phyloP scores from a whole-genome alignment of 2,113 vertebrate genomes.

The Nipponia nippon region DNA sequence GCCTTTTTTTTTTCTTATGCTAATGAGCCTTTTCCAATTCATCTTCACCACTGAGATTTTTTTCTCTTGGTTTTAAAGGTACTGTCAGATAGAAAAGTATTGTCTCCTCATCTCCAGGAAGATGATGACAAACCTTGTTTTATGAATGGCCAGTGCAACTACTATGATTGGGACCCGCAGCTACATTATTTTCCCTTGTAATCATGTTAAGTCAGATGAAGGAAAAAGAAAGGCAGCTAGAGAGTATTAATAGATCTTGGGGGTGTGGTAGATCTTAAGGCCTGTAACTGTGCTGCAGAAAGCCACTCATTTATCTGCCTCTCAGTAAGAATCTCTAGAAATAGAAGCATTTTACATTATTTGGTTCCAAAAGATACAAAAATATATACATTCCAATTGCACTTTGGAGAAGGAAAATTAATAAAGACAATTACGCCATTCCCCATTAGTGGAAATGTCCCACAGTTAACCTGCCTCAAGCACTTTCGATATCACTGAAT shows the following conservation, averaged over 20 bases:
- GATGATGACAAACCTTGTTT: neutral
- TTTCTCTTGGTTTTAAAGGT: neutral
- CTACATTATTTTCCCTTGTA: neutral
- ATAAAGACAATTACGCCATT: neutral
- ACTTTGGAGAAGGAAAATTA: constrained; percentile 34
- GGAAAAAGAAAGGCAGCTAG: neutral
- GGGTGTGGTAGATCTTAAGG: neutral
- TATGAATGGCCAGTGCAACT: neutral
- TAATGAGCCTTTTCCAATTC: neutral
- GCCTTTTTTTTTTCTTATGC: neutral
- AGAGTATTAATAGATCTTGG: neutral
- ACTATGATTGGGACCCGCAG: neutral
- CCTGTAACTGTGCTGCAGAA: neutral
- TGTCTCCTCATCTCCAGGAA: neutral
- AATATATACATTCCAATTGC: constrained; percentile 1
- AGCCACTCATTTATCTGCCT: neutral
- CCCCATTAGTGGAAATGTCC: constrained; percentile 17
- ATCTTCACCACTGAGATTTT: neutral
- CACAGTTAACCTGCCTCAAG: constrained; percentile 13
- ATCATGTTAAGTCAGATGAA: neutral
- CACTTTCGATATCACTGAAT: constrained; percentile 29
- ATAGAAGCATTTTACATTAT: neutral
- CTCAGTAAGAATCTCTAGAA: neutral
- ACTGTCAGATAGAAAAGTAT: neutral
- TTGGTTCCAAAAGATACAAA: constrained; percentile 2